Conservation (phyloP, 2,888 invertebrate genomes). For the Chymomyza fuscimana region DNA sequence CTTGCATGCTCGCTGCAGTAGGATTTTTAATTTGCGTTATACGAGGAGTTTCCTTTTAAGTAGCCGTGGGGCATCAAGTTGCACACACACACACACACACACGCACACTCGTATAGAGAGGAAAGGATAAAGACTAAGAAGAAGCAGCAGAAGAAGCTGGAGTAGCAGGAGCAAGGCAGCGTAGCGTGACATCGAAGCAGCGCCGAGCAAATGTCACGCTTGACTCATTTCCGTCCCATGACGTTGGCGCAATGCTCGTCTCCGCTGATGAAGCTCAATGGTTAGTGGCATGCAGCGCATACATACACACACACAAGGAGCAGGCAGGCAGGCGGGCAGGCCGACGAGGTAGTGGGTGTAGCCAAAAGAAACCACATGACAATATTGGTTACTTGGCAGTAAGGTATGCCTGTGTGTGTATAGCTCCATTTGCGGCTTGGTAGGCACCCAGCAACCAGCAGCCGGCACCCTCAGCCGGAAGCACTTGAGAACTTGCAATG, state of each 20-base stretch:
- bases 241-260: slow-evolving; percentile 35
- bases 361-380: slow-evolving; percentile 71
- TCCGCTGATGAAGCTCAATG: slow-evolving; percentile 59
- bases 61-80: slow-evolving; percentile 47
- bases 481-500: slow-evolving; percentile 74
- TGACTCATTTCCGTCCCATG: slow-evolving; percentile 75
- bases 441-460: slow-evolving; percentile 36
- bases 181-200: slow-evolving; percentile 56
- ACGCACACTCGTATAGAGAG: slow-evolving; percentile 24
- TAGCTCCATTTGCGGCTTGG: slow-evolving; percentile 16
- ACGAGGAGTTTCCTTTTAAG: slow-evolving; percentile 72
- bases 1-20: slow-evolving; percentile 56
- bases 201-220: slow-evolving; percentile 71
- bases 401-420: neutral
- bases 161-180: slow-evolving; percentile 45
- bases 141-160: neutral
- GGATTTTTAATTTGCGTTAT: slow-evolving; percentile 74
- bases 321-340: too few species aligned
- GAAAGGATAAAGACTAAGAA: slow-evolving; percentile 50
- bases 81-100: slow-evolving; percentile 37
- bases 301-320: slow-evolving; percentile 2
- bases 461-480: slow-evolving; percentile 67
- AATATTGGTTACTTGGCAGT: slow-evolving; percentile 66
- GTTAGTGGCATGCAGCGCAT: slow-evolving; percentile 46
- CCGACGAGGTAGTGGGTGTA: slow-evolving; percentile 14